phyloP scores from a whole-genome alignment of 2,113 vertebrate genomes.

The Edolisoma coerulescens region DNA sequence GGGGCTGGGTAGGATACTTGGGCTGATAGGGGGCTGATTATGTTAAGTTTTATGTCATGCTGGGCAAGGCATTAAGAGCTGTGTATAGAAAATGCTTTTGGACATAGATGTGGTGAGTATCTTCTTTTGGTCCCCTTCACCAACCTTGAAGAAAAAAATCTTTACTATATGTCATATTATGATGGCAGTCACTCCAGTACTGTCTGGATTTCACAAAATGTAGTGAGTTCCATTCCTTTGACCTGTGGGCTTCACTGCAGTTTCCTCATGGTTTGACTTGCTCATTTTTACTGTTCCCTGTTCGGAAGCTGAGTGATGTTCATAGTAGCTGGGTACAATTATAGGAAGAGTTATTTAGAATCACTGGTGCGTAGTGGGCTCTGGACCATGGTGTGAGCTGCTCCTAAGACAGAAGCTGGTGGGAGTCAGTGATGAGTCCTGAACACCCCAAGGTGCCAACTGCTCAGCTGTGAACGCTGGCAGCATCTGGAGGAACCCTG shows the following conservation, averaged over 20 bases:
- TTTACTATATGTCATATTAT: not conserved
- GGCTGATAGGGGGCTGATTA: not conserved
- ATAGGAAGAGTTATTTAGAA: not conserved
- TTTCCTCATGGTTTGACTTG: not conserved
- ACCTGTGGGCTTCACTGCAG: not conserved
- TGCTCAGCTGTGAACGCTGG: not conserved
- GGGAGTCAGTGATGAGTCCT: not conserved
- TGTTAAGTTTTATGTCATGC: not conserved
- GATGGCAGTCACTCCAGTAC: not conserved
- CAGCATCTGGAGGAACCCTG: not conserved
- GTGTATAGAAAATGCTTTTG: not conserved
- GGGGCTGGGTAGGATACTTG: not conserved
- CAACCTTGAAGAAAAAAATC: not conserved
- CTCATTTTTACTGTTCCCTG: not conserved
- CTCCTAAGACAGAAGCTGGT: not conserved
- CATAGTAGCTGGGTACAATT: not conserved
- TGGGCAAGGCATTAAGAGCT: not conserved
- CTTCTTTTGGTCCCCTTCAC: not conserved
- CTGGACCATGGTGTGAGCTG: rapidly evolving
- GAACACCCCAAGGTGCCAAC: not conserved
- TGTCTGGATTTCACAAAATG: not conserved
- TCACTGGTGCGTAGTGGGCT: not conserved
- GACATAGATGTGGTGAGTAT: not conserved
- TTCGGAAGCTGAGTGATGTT: not conserved
- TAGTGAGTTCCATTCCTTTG: not conserved